Evolutionary conservation across 1,140 invertebrate species (phyloP), one percentile per base, ranked within the genome.

Genomic region (Apis cerana): DNA sequence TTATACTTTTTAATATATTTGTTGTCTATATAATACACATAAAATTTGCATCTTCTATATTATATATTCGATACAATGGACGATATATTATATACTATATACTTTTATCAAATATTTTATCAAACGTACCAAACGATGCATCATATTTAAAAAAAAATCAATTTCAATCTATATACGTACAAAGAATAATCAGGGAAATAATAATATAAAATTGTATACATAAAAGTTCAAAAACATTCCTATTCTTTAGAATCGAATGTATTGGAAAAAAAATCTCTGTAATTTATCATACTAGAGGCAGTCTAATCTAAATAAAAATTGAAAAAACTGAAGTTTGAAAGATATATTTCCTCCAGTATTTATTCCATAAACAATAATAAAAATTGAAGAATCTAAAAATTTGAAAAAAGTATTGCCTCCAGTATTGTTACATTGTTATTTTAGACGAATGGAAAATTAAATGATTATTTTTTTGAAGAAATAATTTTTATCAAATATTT

Each of bases 1-100:
- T 69, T 50, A 21, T 78, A 59, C 27, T n/a, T 52, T 78, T 78
- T 48, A 23, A 69, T 21, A 33, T 21, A 64, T 23, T 62, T n/a
- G n/a, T 23, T 5, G n/a, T 5, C 23, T 12, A 23, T 62, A 23
- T 43, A 43, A 43, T 43, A n/a, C 13, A 12, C 12, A 23, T 8
- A 12, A 23, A 23, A 43, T 43, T 62, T 62, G 12, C 59, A 21
- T 62, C n/a, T 43, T 43, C 12, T 61, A 61, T 62, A 13, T n/a
- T 62, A 62, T 15, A 7, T 23, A 62, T 62, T n/a, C n/a, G 13
- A 62, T 62, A 13, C 12, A 61, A 13, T 23, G 1, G 12, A 23
- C 12, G 13, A 61, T 23, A 12, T 5, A 61, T 4, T 2, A n/a
- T n/a, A n/a, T n/a, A n/a, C n/a, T n/a, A 62, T 62, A 7, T 62